Conservation (phyloP, 2,113 vertebrate species). For the Eublepharis macularius region DNA sequence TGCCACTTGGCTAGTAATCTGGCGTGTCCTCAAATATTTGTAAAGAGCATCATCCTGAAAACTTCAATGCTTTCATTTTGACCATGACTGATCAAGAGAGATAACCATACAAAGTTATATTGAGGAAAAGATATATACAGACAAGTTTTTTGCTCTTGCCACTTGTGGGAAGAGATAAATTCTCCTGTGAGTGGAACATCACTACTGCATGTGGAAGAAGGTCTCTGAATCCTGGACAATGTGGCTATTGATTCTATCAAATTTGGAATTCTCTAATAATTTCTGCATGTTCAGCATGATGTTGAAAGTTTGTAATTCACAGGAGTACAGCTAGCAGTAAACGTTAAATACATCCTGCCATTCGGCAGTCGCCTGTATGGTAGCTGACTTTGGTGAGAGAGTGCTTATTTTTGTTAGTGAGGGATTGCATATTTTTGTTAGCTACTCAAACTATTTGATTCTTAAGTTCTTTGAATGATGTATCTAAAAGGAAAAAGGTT, state of each 20-base stretch:
- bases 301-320: neutral
- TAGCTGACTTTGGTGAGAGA: neutral
- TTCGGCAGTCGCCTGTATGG: neutral
- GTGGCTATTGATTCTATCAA: neutral
- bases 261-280: neutral
- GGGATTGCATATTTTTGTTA: neutral
- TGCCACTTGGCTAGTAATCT: too few species aligned
- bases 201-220: neutral
- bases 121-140: neutral
- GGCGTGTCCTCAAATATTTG: neutral
- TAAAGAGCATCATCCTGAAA: neutral
- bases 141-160: neutral
- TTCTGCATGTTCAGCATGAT: neutral
- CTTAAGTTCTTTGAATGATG: neutral
- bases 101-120: neutral
- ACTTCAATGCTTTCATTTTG: too few species aligned
- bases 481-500: neutral
- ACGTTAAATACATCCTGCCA: neutral
- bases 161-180: neutral
- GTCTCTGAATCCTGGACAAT: neutral
- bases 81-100: neutral
- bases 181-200: neutral
- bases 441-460: neutral
- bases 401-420: neutral
- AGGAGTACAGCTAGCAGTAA: neutral